Conservation (phyloP, 2,888 invertebrate genomes). For the Ormyrus pomaceus region DNA sequence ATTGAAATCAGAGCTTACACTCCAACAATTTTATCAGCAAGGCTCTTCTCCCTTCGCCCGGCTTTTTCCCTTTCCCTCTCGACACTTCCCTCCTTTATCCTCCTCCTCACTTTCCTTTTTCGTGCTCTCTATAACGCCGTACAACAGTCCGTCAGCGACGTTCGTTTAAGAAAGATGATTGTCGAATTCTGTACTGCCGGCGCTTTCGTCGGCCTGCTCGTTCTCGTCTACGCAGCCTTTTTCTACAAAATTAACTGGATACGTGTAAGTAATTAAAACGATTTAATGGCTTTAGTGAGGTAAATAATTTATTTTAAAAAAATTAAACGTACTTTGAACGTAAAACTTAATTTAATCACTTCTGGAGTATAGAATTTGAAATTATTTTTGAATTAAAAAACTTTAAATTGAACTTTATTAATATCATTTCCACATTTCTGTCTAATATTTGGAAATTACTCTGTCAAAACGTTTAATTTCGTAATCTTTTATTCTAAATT, state of each 20-base stretch:
- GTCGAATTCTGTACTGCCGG: constrained; percentile 36
- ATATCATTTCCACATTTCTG: no score
- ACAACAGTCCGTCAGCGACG: constrained; percentile 40
- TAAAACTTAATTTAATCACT: no score
- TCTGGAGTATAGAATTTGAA: no score
- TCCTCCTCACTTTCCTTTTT: constrained; percentile 39
- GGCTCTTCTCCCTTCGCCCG: constrained; percentile 23
- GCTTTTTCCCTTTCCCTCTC: constrained; percentile 33
- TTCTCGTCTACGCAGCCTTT: constrained; percentile 63
- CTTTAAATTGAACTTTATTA: no score
- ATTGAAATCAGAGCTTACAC: no score
- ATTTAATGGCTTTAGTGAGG: no score
- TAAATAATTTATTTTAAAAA: no score
- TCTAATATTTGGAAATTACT: no score
- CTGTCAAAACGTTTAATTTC: no score
- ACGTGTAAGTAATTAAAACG: constrained; percentile 63
- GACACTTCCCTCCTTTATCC: constrained; percentile 38
- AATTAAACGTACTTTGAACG: no score
- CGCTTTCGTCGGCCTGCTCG: constrained; percentile 24
- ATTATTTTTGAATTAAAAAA: no score
- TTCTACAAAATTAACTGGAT: constrained; percentile 71
- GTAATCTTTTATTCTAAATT: no score
- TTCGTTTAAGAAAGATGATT: constrained; percentile 51
- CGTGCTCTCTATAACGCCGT: constrained; percentile 22
- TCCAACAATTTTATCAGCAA: constrained; percentile 6